Conservation (phyloP, 2,113 vertebrate species). For the Phaethornis superciliosus region DNA sequence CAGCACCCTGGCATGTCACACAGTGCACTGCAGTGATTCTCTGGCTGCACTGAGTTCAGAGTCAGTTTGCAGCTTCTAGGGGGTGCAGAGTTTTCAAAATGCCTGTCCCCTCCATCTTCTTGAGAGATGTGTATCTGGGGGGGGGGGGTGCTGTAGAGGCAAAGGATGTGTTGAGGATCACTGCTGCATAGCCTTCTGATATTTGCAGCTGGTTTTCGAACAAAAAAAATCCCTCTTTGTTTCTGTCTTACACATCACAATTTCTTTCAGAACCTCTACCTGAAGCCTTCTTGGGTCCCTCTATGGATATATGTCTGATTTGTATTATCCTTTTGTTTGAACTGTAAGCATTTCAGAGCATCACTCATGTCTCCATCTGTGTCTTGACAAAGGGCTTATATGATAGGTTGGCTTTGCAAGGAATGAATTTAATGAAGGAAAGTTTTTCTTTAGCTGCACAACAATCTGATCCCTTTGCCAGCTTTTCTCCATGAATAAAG, state of each 20-base stretch:
- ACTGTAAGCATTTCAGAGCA: not conserved
- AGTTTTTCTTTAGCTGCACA: not conserved
- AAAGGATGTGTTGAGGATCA: not conserved
- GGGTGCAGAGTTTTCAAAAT: not conserved
- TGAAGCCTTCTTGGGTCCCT: not conserved
- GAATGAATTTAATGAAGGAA: not conserved
- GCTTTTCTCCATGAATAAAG: not conserved
- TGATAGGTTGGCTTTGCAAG: not conserved
- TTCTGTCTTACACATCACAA: not conserved
- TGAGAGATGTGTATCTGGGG: rapidly evolving
- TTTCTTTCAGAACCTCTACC: not conserved
- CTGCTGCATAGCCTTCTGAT: not conserved
- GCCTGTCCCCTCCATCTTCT: not conserved
- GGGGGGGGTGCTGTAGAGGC: too few species aligned
- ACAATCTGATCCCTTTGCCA: not conserved
- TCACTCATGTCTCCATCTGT: not conserved
- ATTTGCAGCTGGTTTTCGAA: not conserved
- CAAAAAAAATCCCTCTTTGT: not conserved
- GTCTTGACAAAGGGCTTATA: slow-evolving; percentile 7
- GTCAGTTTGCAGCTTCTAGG: rapidly evolving
- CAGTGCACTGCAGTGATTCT: not conserved
- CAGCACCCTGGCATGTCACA: not conserved
- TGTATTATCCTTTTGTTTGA: slow-evolving; percentile 19
- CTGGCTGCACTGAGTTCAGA: not conserved
- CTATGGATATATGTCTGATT: not conserved